These are phyloP conservation scores for Nymphalis io DNA, from an alignment of 1,140 invertebrate species.

Conservation along the genomic window DNA sequence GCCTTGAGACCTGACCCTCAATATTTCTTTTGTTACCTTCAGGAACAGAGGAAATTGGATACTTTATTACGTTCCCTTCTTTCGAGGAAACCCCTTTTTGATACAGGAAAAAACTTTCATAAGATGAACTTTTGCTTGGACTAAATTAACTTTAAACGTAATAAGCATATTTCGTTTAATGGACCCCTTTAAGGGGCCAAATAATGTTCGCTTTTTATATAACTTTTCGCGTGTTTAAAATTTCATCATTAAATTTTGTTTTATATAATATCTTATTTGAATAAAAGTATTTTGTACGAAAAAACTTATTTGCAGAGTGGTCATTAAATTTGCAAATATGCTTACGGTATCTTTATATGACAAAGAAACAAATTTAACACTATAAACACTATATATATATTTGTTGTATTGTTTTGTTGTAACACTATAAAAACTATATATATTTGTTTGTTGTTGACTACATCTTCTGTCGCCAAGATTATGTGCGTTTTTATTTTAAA, in stretches of 20 bases:
- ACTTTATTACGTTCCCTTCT: conserved; percentile 34
- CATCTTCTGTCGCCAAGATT: no score
- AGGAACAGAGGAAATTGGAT: conserved; percentile 37
- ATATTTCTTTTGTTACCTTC: conserved; percentile 37
- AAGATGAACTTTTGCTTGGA: conserved; percentile 18
- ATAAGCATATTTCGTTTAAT: conserved; percentile 26
- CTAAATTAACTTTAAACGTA: conserved; percentile 31
- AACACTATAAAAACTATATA: no score
- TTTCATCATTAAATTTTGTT: neutral
- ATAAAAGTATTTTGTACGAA: no score
- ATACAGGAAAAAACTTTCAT: conserved; percentile 33
- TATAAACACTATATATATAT: no score
- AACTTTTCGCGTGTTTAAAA: neutral
- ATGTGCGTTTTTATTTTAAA: no score
- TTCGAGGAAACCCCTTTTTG: conserved; percentile 25
- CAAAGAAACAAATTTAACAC: no score
- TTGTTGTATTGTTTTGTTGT: no score
- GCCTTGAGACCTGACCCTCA: conserved; percentile 8
- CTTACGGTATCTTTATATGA: no score
- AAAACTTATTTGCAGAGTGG: no score
- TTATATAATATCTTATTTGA: neutral
- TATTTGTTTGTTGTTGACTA: no score
- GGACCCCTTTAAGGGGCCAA: conserved; percentile 6
- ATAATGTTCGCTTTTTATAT: neutral
- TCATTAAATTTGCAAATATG: no score